These are phyloP conservation scores for Eulemur albifrons DNA, from an alignment of 2,797 vertebrate species.

Conservation along the genomic window DNA sequence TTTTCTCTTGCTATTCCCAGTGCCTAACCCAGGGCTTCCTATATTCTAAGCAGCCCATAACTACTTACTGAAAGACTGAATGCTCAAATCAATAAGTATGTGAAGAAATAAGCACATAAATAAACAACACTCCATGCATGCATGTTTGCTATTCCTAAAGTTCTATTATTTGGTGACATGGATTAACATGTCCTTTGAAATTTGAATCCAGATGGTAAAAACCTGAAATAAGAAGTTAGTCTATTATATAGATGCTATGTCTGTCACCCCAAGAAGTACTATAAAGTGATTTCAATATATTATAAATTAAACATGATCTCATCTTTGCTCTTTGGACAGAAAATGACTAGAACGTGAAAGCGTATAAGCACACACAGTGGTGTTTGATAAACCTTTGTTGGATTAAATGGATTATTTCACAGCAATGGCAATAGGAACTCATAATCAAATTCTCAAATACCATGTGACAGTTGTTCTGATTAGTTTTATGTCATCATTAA, in stretches of 20 bases:
- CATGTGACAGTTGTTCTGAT: background rate
- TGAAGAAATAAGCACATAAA: background rate
- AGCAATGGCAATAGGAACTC: background rate
- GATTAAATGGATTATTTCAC: background rate
- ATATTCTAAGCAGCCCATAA: background rate
- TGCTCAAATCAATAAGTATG: background rate
- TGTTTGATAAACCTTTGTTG: background rate
- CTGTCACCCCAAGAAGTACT: slow-evolving; percentile 21
- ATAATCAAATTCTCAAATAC: background rate
- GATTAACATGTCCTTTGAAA: slow-evolving; percentile 24
- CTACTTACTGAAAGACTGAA: background rate
- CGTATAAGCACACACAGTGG: background rate
- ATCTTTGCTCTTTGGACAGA: slow-evolving; percentile 1
- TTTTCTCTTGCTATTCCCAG: background rate
- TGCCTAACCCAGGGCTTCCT: background rate
- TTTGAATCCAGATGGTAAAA: slow-evolving; percentile 24
- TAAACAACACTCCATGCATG: background rate
- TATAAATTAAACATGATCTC: slow-evolving; percentile 46
- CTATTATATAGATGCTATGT: background rate
- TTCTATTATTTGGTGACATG: background rate
- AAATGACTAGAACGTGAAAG: background rate
- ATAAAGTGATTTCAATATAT: background rate
- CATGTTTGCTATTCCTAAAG: background rate
- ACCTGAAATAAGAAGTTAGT: slow-evolving; percentile 36
- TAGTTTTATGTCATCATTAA: background rate